Evolutionary conservation across 1,140 invertebrate genomes (phyloP).

Genomic region (Drosophila truncata): DNA sequence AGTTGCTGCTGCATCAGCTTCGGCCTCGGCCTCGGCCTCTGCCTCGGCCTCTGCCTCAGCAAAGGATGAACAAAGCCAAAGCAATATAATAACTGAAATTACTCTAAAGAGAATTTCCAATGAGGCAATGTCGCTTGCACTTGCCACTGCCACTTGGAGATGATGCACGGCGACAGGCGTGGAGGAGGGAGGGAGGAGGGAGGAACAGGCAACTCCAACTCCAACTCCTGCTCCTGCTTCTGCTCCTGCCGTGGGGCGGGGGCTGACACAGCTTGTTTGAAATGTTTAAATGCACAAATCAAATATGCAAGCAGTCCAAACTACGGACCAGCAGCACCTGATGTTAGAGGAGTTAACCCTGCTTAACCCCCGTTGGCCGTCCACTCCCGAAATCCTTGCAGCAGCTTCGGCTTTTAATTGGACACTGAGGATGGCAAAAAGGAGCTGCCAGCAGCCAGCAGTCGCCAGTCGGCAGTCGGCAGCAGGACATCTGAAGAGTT

Average conservation of each 20-base stretch:
- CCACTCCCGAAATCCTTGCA: constrained; percentile 34
- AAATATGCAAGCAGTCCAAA: constrained; percentile 77
- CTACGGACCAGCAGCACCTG: constrained; percentile 51
- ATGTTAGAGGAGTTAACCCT: constrained; percentile 55
- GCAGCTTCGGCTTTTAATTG: constrained; percentile 70
- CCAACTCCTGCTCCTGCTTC: not conserved
- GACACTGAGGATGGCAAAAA: constrained; percentile 57
- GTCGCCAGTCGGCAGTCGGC: not conserved
- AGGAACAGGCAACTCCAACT: too few relatives aligned
- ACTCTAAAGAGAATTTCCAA: constrained; percentile 79
- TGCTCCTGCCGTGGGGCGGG: not conserved
- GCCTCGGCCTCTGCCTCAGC: constrained; percentile 13
- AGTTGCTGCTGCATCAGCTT: constrained; percentile 47
- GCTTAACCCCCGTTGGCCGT: constrained; percentile 7
- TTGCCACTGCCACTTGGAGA: constrained; percentile 30
- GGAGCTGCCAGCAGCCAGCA: constrained; percentile 24
- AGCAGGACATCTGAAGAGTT: constrained; percentile 39
- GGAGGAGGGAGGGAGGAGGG: not conserved
- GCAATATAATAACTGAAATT: constrained; percentile 83
- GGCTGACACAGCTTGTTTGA: constrained; percentile 61
- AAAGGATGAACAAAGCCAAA: constrained; percentile 70
- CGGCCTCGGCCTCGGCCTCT: constrained; percentile 41
- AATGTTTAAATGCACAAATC: constrained; percentile 83
- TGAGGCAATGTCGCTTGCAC: constrained; percentile 64
- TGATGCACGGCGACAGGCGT: constrained; percentile 13